phyloP scores from a whole-genome alignment of 2,888 invertebrate genomes.

The Chaitophorus viminalis region DNA sequence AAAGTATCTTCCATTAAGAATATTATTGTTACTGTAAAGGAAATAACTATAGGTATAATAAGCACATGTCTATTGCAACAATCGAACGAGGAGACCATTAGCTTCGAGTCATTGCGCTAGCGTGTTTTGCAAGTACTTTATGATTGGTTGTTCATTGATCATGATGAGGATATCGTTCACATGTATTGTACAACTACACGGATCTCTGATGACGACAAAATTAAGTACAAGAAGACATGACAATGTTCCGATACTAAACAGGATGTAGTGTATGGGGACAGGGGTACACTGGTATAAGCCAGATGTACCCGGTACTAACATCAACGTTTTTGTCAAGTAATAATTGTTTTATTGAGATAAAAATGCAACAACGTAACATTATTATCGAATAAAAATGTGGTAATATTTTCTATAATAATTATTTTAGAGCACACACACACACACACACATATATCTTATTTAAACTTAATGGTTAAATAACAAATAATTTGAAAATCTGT shows the following conservation, averaged over 20 bases:
- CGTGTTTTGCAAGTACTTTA: slow-evolving; percentile 37
- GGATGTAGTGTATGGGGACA: neutral
- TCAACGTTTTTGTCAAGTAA: too few species aligned
- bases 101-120: slow-evolving; percentile 35
- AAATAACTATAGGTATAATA: neutral
- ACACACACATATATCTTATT: too few species aligned
- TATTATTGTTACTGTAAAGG: slow-evolving; percentile 33
- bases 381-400: neutral
- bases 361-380: neutral
- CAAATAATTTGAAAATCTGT: too few species aligned
- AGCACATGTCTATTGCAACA: slow-evolving; percentile 27
- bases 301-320: too few species aligned
- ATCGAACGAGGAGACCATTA: slow-evolving; percentile 41
- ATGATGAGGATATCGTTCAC: slow-evolving; percentile 25
- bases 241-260: neutral
- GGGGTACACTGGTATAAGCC: too few species aligned
- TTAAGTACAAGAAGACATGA: neutral
- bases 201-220: neutral
- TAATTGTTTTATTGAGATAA: neutral
- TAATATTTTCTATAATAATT: neutral
- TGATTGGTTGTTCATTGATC: slow-evolving; percentile 44
- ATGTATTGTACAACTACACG: neutral
- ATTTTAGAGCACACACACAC: neutral
- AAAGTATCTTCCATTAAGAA: slow-evolving; percentile 50
- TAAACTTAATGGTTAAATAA: too few species aligned